Base-by-base conservation (phyloP, 2,797 vertebrate genomes). In the Helostoma temminkii region DNA sequence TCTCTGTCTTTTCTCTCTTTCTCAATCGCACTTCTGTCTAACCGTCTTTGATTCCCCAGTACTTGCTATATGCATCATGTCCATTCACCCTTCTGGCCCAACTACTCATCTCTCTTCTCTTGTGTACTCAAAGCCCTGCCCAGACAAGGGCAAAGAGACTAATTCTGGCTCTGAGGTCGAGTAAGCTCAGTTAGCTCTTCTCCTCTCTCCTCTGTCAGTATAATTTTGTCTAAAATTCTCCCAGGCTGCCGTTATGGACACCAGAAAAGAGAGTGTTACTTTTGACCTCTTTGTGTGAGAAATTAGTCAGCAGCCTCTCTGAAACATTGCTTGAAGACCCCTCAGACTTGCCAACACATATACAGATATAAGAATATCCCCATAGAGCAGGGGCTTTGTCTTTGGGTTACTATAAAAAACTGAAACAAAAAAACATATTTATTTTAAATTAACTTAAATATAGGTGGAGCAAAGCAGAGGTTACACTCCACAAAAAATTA, bases 121-220 rank as follows among this genome's bases (percentile, higher is more conserved):
- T 2, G 54, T 58, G 50, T 76, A 63, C 66, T 72, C 76, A 39
- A n/a, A 71, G 72, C 71, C 46, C 76, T 56, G 73, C 68, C 71
- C 71, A 81, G 78, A 84, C 85, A 81, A 85, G 88, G 87, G 72
- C 86, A 82, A 76, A 88, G 71, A 85, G 77, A 86, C 79, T 91
- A 91, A 92, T 92, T 82, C 86, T 88, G 79, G 82, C 88, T 88
- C 74, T 69, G 70, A 89, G 80, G 83, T 83, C 78, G 79, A 67
- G 78, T 60, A 24, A 74, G 76, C 85, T 83, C 80, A 74, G 76
- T 80, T 78, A 81, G 86, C 84, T 78, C 76, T 58, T 71, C 71
- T 71, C 49, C 76, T 36, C 74, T 56, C 73, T 85, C 64, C 11
- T 80, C 82, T 89, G 82, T 88, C 88, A 83, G 65, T 66, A 65